Conservation (phyloP, 1,140 invertebrate genomes). For the Cotesia typhae region DNA sequence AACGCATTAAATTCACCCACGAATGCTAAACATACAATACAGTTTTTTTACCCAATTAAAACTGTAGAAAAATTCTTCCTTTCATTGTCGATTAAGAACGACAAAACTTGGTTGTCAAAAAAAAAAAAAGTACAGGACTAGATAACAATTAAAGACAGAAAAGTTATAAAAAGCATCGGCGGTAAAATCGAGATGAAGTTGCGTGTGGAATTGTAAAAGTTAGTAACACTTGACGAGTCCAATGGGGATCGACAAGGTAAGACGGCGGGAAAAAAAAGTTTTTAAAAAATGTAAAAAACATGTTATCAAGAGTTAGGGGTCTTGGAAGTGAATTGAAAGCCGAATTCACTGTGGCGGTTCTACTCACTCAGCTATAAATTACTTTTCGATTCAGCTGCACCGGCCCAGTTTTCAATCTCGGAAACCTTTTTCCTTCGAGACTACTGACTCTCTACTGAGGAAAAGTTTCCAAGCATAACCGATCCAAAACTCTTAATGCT, state of each 20-base stretch:
- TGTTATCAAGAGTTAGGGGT: too few species aligned
- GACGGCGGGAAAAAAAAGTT: too few species aligned
- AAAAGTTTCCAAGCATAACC: conserved; percentile 31
- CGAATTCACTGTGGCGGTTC: conserved; percentile 25
- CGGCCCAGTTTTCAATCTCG: conserved; percentile 33
- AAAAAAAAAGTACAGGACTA: not conserved
- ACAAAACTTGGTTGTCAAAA: too few species aligned
- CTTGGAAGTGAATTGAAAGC: conserved; percentile 36
- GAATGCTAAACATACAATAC: too few species aligned
- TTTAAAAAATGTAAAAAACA: too few species aligned
- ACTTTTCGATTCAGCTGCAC: conserved; percentile 36
- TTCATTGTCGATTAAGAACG: too few species aligned
- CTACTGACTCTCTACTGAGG: not conserved
- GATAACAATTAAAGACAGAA: not conserved
- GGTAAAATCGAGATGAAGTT: conserved; percentile 11
- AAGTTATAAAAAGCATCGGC: not conserved
- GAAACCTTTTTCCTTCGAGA: conserved; percentile 19
- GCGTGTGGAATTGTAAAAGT: conserved; percentile 31
- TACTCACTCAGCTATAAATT: conserved; percentile 29
- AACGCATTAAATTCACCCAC: too few species aligned
- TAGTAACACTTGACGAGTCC: conserved; percentile 20
- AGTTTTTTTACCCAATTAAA: too few species aligned
- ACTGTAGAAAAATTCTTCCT: too few species aligned
- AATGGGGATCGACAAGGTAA: conserved; percentile 4
- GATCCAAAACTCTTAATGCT: conserved; percentile 32